phyloP scores from a whole-genome alignment of 2,113 vertebrate species.

The Malurus alboscapulatus region DNA sequence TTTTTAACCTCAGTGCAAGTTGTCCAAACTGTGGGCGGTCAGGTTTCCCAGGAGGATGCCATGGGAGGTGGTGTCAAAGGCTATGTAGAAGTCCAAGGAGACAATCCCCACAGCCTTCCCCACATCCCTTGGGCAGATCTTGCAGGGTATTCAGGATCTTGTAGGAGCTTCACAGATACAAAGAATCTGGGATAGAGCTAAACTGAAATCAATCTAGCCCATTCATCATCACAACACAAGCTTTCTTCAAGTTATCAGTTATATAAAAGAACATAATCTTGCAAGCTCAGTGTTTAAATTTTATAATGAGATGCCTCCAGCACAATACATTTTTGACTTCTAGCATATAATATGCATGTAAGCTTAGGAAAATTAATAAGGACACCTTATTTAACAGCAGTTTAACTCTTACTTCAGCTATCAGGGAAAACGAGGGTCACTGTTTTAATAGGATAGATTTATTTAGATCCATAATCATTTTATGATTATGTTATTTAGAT shows the following conservation, averaged over 20 bases:
- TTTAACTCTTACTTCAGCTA: neutral
- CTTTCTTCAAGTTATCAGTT: neutral
- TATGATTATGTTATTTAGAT: neutral
- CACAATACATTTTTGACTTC: neutral
- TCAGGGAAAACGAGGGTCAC: neutral
- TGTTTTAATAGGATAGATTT: neutral
- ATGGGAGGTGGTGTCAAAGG: neutral
- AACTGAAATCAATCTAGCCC: neutral
- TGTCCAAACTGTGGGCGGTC: neutral
- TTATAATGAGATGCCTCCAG: neutral
- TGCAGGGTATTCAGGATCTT: neutral
- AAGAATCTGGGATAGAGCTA: neutral
- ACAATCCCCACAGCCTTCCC: neutral
- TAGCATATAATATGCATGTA: neutral
- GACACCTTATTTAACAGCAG: neutral
- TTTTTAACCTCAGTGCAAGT: neutral
- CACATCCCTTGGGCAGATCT: accelerated
- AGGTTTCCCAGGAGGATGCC: neutral
- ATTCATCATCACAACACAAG: neutral
- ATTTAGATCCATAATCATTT: neutral
- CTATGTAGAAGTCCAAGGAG: neutral
- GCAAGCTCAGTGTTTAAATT: neutral
- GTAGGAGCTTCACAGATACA: neutral
- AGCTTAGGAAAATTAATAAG: neutral
- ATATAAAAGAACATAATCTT: neutral